Conservation (phyloP, 1,140 invertebrate genomes). For the Pseudomyrmex gracilis region DNA sequence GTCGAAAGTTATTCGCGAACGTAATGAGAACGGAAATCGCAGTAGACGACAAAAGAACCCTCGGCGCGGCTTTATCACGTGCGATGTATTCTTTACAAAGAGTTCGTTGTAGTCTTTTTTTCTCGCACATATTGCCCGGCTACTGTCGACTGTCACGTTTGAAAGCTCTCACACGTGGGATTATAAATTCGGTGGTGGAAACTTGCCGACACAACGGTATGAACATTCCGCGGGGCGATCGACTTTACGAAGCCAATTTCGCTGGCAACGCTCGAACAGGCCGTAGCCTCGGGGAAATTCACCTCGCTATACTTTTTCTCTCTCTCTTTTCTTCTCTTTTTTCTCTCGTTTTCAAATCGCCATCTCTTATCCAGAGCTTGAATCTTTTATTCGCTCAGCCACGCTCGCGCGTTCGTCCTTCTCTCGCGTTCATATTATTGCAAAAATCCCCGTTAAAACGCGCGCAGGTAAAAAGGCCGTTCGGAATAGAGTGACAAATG, state of each 20-base stretch:
- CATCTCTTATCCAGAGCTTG: slow-evolving; percentile 43
- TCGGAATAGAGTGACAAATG: slow-evolving; percentile 50
- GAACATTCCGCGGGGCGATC: slow-evolving; percentile 54
- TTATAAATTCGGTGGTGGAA: slow-evolving; percentile 51
- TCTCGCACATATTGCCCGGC: slow-evolving; percentile 1
- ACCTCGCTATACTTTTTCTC: slow-evolving; percentile 26
- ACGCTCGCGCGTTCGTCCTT: neutral
- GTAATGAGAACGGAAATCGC: slow-evolving; percentile 34
- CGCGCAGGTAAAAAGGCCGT: slow-evolving; percentile 39
- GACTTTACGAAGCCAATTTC: slow-evolving; percentile 60
- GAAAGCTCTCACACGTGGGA: slow-evolving; percentile 42
- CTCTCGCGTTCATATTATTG: slow-evolving; percentile 31
- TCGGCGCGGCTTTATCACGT: slow-evolving; percentile 5
- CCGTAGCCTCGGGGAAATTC: slow-evolving; percentile 56
- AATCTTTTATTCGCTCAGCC: slow-evolving; percentile 43
- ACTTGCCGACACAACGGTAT: slow-evolving; percentile 42
- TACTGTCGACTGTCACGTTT: slow-evolving; percentile 44
- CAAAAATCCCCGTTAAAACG: slow-evolving; percentile 38
- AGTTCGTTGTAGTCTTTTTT: slow-evolving; percentile 21
- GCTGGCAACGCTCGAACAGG: slow-evolving; percentile 36
- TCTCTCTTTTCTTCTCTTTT: neutral
- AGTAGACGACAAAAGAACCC: neutral
- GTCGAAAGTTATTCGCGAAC: slow-evolving; percentile 34
- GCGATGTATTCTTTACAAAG: slow-evolving; percentile 31
- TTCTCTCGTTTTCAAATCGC: slow-evolving; percentile 37